These are phyloP conservation scores for Incurvaria masculella DNA, from an alignment of 2,888 invertebrate genomes.

Conservation along the genomic window DNA sequence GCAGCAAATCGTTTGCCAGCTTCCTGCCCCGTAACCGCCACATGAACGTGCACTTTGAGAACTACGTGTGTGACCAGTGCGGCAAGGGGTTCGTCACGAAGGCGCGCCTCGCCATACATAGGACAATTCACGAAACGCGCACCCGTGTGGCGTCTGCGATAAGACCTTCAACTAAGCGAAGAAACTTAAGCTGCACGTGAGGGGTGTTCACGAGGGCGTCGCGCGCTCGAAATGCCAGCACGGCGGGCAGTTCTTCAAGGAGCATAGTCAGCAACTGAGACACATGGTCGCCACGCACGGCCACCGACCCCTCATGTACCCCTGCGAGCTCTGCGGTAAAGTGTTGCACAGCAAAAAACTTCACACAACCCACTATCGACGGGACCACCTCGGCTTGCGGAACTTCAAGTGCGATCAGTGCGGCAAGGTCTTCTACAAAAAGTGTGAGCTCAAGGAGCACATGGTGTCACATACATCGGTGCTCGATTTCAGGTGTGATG, in stretches of 20 bases:
- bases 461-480: too few relatives aligned
- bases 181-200: not conserved
- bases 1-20: constrained; percentile 38
- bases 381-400: too few relatives aligned
- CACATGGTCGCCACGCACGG: not conserved
- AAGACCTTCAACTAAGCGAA: not conserved
- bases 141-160: constrained; percentile 13
- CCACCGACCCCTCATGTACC: constrained; percentile 20
- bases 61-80: constrained; percentile 40
- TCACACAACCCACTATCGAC: too few relatives aligned
- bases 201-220: not conserved
- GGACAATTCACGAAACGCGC: constrained; percentile 30
- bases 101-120: constrained; percentile 39
- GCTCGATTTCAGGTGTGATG: too few relatives aligned
- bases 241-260: not conserved
- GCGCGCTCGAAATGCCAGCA: not conserved
- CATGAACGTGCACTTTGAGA: constrained; percentile 43
- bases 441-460: too few relatives aligned
- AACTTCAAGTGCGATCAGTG: too few relatives aligned
- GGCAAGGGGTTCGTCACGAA: constrained; percentile 48
- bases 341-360: too few relatives aligned
- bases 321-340: too few relatives aligned
- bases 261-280: not conserved
- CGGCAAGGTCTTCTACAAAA: too few relatives aligned
- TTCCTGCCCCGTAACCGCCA: constrained; percentile 41